These are phyloP conservation scores for Anthrax anthrax DNA, from an alignment of 2,888 invertebrate genomes.

Conservation along the genomic window DNA sequence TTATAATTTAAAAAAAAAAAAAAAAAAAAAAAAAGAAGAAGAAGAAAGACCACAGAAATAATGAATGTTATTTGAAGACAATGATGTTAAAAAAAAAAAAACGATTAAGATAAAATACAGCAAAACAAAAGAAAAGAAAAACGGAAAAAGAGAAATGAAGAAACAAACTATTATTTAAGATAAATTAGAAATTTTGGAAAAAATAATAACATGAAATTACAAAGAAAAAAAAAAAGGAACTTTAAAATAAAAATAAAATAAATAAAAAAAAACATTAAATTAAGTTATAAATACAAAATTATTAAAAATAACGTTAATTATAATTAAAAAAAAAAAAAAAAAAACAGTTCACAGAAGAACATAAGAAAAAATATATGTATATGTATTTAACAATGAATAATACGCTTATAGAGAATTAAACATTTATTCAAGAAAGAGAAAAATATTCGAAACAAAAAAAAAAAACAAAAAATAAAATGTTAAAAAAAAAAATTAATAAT, in stretches of 20 bases:
- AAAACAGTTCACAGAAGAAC: background rate
- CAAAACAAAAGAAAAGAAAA: no score
- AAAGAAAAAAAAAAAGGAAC: background rate
- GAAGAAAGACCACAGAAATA: no score
- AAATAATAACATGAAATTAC: background rate
- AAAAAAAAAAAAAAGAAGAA: no score
- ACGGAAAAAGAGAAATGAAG: no score
- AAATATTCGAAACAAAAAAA: background rate
- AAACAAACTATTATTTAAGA: no score
- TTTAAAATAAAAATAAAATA: no score
- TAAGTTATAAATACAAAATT: no score
- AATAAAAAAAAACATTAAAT: no score
- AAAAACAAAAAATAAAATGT: background rate
- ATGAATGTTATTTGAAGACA: no score
- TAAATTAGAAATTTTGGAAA: background rate
- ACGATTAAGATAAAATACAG: no score
- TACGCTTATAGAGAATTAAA: constrained; percentile 20
- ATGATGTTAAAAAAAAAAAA: no score
- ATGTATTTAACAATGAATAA: constrained; percentile 18
- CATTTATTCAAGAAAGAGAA: background rate
- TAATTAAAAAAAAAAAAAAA: background rate
- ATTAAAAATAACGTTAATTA: background rate
- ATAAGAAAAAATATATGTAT: constrained; percentile 11
- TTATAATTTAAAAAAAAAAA: no score
- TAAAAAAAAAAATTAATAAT: background rate